Percentiles rank a stretch among this genome's conserved stretches.
Conservation (phyloP, 2,888 invertebrate genomes). For the Coelogynopora nodosa region DNA sequence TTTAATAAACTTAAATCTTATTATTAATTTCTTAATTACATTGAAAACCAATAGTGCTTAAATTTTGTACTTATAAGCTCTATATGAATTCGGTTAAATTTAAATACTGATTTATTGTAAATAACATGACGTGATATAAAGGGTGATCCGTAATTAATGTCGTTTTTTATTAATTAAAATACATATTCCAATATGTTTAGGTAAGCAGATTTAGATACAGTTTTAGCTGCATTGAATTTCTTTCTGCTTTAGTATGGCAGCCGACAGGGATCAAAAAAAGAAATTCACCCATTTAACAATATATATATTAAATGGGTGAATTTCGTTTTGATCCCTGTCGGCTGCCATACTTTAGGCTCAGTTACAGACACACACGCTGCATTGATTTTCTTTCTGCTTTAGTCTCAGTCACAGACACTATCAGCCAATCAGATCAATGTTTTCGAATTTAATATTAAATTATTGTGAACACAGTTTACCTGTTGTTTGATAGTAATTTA, state of each 20-base stretch:
- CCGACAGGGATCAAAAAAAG: no score
- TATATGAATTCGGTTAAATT: no score
- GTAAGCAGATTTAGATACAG: slow-evolving; percentile 15
- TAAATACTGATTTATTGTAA: no score
- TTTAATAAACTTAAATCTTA: no score
- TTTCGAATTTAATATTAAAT: slow-evolving; percentile 25
- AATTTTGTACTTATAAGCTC: no score
- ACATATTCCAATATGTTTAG: slow-evolving; percentile 28
- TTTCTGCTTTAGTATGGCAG: slow-evolving; percentile 22
- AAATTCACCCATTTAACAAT: no score
- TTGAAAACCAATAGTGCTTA: no score
- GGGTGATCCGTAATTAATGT: slow-evolving; percentile 28
- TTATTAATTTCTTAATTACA: no score
- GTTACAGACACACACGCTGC: neutral
- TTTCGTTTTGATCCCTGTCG: no score
- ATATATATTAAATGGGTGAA: no score
- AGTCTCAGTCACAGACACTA: slow-evolving; percentile 15
- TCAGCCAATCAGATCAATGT: slow-evolving; percentile 31
- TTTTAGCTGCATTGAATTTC: slow-evolving; percentile 27
- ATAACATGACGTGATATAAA: no score
- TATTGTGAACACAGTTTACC: neutral
- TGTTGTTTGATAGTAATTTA: neutral
- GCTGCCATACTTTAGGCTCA: no score
- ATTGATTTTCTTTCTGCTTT: slow-evolving; percentile 31
- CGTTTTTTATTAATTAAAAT: slow-evolving; percentile 23